Base-by-base conservation (phyloP, 1,140 invertebrate species). In the Drosophila sturtevanti region DNA sequence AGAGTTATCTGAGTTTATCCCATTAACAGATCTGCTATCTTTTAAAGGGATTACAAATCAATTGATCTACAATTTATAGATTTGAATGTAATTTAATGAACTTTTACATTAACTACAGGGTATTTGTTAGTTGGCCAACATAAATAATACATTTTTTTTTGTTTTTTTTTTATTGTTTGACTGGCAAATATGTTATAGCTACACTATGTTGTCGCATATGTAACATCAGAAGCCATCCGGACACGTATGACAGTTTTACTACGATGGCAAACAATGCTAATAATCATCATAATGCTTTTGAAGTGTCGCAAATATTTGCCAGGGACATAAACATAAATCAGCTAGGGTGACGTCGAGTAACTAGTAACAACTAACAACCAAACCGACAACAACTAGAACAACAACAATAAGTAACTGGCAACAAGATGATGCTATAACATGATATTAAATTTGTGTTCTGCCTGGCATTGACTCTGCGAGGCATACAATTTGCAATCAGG, bases 191-290 rank as follows among this genome's bases (percentile, higher is more conserved):
- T 69, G 54, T 48, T 48, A 48, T 21, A 48, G 41, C 41, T 48
- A 56, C 27, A 56, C 27, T 56, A n/a, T 56, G 54, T 72, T 58
- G 68, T 37, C 16, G 9, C 41, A 18, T 16, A 14, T 18, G 6
- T 18, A 48, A 7, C 16, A 48, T 2, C 9, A 48, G 41, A 10
- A 48, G 73, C 55, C 74, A 68, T 56, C 79, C 73, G 73, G 64
- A 86, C 81, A 89, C 84, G 84, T 89, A 72, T 84, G 84, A 80
- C 69, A 84, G 70, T 80, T 89, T 89, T 89, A 89, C 79, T 69
- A 63, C 72, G 48, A 79, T 72, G 75, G 68, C 79, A 87, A 89
- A 89, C 77, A 89, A 72, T 81, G 70, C 72, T 73, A 84, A 84
- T 89, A 87, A 84, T 79, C 68, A 89, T 80, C 77, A 75, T 79